phyloP scores from a whole-genome alignment of 2,888 invertebrate species.

The Cremastinae sp. region DNA sequence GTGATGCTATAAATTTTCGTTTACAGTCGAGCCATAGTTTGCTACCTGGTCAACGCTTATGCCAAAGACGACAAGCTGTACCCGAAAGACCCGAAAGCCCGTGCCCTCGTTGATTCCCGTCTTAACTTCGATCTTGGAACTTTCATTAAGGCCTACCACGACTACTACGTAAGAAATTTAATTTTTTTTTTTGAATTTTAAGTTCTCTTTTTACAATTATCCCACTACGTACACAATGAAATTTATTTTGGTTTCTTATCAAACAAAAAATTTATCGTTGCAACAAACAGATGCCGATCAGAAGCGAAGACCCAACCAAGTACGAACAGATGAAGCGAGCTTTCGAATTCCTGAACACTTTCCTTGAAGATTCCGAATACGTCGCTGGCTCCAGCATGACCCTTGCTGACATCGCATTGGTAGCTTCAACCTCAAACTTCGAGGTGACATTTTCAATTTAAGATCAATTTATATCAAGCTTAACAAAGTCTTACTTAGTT shows the following conservation, averaged over 20 bases:
- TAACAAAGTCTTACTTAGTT: too few species aligned
- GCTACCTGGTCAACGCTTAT: constrained; percentile 85
- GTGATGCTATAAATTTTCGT: constrained; percentile 3
- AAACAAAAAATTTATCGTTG: too few species aligned
- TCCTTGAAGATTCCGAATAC: constrained; percentile 86
- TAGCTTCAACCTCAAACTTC: constrained; percentile 86
- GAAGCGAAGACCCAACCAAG: constrained; percentile 85
- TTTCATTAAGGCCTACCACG: constrained; percentile 2
- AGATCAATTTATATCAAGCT: constrained; percentile 57
- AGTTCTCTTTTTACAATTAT: too few species aligned
- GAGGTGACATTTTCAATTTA: constrained; percentile 16
- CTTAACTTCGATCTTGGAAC: constrained; percentile 86
- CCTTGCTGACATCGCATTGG: constrained; percentile 87
- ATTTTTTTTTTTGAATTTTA: too few species aligned
- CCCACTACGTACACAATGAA: too few species aligned
- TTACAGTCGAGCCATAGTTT: constrained; percentile 85
- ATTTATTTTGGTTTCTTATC: too few species aligned
- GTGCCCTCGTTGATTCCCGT: constrained; percentile 88
- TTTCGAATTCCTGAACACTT: constrained; percentile 85
- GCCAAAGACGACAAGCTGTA: constrained; percentile 86
- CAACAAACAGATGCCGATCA: constrained; percentile 58
- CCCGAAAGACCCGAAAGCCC: constrained; percentile 88
- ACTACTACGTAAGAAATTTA: constrained; percentile 14
- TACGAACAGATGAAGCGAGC: constrained; percentile 86
- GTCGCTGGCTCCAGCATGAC: constrained; percentile 87